These are phyloP conservation scores for Scolopax bukidnonensis DNA, from an alignment of 2,797 vertebrate genomes.

Conservation along the genomic window DNA sequence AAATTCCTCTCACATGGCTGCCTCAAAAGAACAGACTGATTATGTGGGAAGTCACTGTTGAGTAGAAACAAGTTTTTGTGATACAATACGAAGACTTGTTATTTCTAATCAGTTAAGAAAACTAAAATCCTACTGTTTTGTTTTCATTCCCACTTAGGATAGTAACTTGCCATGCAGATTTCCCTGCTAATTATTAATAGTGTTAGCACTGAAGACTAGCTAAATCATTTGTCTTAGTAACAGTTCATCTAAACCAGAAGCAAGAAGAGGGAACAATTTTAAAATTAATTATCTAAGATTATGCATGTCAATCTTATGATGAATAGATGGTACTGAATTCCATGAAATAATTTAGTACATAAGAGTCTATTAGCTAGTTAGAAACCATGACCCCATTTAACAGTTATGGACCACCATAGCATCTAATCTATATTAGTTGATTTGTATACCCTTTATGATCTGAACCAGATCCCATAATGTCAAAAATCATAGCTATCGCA, in stretches of 20 bases:
- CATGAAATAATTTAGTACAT: constrained; percentile 82
- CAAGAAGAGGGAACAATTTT: background rate
- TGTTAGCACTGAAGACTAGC: background rate
- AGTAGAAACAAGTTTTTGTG: background rate
- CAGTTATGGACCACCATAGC: constrained; percentile 82
- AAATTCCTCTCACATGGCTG: constrained; percentile 1
- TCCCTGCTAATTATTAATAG: background rate
- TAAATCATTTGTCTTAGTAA: background rate
- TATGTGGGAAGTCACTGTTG: background rate
- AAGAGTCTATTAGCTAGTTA: constrained; percentile 82
- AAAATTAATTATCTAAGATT: constrained; percentile 9
- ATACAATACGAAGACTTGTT: background rate
- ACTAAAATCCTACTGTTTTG: background rate
- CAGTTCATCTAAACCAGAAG: background rate
- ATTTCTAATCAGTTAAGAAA: background rate
- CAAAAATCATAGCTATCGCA: constrained; percentile 83
- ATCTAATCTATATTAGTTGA: constrained; percentile 89
- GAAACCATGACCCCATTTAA: constrained; percentile 85
- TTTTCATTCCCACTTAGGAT: background rate
- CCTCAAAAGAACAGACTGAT: background rate
- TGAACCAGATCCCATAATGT: constrained; percentile 87
- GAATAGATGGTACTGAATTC: constrained; percentile 68
- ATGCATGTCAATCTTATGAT: constrained; percentile 21
- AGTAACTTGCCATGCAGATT: background rate
- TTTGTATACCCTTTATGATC: constrained; percentile 90